These are phyloP conservation scores for Ptilorrhoa leucosticta DNA, from an alignment of 2,113 vertebrate species.

Conservation along the genomic window DNA sequence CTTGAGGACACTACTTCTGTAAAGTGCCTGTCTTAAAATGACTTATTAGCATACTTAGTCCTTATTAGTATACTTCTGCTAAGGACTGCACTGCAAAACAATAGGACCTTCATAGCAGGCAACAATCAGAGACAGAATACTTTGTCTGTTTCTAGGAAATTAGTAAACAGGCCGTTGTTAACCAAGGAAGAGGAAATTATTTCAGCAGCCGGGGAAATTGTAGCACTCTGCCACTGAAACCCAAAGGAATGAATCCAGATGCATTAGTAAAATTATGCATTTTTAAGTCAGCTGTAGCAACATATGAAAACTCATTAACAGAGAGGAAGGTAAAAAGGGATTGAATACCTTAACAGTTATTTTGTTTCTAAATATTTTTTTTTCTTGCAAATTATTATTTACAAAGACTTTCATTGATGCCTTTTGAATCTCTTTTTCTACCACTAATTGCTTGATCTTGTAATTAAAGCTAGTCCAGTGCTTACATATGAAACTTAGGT, in stretches of 20 bases:
- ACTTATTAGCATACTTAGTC: neutral
- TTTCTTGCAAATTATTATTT: neutral
- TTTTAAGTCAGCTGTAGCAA: neutral
- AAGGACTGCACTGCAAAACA: neutral
- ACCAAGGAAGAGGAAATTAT: slow-evolving; percentile 1
- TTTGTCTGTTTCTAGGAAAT: neutral
- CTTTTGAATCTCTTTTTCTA: neutral
- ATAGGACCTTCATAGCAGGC: neutral
- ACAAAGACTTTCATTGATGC: neutral
- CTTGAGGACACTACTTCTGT: neutral
- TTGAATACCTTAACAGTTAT: neutral
- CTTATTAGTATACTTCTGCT: neutral
- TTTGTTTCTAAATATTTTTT: neutral
- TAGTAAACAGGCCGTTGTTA: neutral
- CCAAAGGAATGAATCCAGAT: neutral
- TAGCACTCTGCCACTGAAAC: neutral
- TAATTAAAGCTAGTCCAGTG: neutral
- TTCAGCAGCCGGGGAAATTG: neutral
- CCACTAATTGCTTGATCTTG: neutral
- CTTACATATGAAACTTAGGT: neutral
- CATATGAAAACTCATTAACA: neutral
- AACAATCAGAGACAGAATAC: neutral
- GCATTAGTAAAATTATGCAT: neutral
- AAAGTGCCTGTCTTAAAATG: neutral
- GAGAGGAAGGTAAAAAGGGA: neutral